Base-by-base conservation (phyloP, 2,113 vertebrate species). In the Pygoscelis adeliae region DNA sequence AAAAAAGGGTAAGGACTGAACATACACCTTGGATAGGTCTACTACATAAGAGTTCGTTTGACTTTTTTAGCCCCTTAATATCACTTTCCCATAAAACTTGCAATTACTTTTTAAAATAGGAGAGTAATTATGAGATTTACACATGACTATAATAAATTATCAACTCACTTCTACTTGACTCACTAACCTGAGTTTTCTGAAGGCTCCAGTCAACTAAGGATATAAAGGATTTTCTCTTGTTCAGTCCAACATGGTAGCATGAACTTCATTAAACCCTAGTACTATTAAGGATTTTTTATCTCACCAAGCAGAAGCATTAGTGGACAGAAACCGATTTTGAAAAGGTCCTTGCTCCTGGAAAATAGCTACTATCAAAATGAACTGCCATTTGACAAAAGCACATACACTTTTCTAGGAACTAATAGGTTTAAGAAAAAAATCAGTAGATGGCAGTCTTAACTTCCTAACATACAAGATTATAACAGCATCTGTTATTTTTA, bases 391-490 rank as follows among this genome's bases (percentile, higher is more conserved):
- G 96, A 97, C 96, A 97, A 97, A 97, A 34, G 81, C 96, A 95
- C 53, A 81, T 49, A 95, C 40, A 88, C 89, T 77, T 96, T 94
- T 80, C 93, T 46, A 78, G 67, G 88, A 94, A 71, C 85, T 97
- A 98, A 96, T 44, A 95, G 91, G 92, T 94, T 97, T 97, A 74
- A 96, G 89, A 85, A 95, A 98, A 89, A 98, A 93, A 98, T 98
- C 99, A 99, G 99, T 98, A 99, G 99, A 99, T 99, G 99, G 99
- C 99, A 99, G 99, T 99, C 98, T 99, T 98, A 99, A 98, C 99
- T 99, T 98, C 98, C 98, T 95, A 98, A 96, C 96, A 85, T 42
- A 83, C 63, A 22, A 85, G 89, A 94, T 88, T 76, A 76, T 16
- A 90, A 70, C 49, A 84, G 46, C 34, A 56, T 65, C 88, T 62